A percentile compares a stretch with the other conserved stretches of the same genome.
These are phyloP conservation scores for Triplophysa tibetana DNA, from an alignment of 2,113 vertebrate genomes.

Conservation along the genomic window DNA sequence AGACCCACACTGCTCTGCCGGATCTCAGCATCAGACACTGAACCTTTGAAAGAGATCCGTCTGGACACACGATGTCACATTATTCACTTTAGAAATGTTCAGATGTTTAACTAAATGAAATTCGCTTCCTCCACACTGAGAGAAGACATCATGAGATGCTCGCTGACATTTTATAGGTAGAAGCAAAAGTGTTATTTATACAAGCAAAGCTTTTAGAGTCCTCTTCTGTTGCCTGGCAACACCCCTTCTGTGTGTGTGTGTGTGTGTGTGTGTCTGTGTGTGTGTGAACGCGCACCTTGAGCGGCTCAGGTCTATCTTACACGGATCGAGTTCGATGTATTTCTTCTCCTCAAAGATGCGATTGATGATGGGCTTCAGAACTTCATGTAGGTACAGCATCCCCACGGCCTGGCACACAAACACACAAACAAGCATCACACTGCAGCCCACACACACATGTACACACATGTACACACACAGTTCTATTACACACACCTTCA, in stretches of 20 bases:
- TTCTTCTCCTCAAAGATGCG: slow-evolving; percentile 90
- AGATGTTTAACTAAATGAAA: no score
- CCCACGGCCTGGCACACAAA: slow-evolving; percentile 80
- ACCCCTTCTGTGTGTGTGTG: slow-evolving; percentile 27
- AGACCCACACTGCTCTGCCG: slow-evolving; percentile 86
- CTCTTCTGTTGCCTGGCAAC: slow-evolving; percentile 74
- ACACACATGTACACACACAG: neutral
- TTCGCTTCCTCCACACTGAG: no score
- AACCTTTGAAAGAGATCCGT: slow-evolving; percentile 87
- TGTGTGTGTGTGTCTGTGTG: neutral
- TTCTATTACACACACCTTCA: slow-evolving; percentile 78
- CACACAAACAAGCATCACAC: neutral
- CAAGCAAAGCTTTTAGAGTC: slow-evolving; percentile 21
- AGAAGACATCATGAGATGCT: neutral
- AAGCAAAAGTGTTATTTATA: neutral
- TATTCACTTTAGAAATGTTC: no score
- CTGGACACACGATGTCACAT: slow-evolving; percentile 61
- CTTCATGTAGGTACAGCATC: slow-evolving; percentile 88
- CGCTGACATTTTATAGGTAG: slow-evolving; percentile 7
- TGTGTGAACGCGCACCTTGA: slow-evolving; percentile 69
- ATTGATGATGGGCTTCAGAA: slow-evolving; percentile 81
- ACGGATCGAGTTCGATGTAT: slow-evolving; percentile 88
- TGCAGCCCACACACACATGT: slow-evolving; percentile 49
- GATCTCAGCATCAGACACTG: slow-evolving; percentile 78
- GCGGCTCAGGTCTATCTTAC: slow-evolving; percentile 85